Evolutionary conservation across 2,113 vertebrate genomes (phyloP), one percentile per base, ranked within the genome.

Genomic region (Epinephelus moara): DNA sequence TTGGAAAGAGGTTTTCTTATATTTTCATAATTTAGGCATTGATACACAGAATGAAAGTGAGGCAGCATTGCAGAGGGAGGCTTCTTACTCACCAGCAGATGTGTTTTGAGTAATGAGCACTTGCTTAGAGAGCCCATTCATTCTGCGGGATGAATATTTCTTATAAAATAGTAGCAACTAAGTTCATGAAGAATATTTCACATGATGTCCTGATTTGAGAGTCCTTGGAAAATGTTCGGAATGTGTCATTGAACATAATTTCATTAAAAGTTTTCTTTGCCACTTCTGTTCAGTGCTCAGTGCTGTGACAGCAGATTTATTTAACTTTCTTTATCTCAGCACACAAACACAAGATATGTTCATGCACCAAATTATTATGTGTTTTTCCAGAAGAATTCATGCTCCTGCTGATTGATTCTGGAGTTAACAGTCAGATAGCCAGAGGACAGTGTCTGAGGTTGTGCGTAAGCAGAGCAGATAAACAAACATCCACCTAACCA

Each of bases 41-140:
- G 27, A 66, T 75, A 53, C 52, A 27, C 55, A 55, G 55, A 74
- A 60, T 61, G 56, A 82, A 89, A 85, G 75, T 89, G 47, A 86
- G 72, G 78, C 40, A 74, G 67, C 25, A 14, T 64, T 75, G 73
- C 74, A 69, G 57, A 71, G 76, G 30, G 76, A 62, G 40, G 27
- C 8, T 68, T 55, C 69, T 75, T 73, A 59, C 72, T 57, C 75
- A 42, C 62, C 60, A 79, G 78, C 80, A 88, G 88, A 85, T 92
- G 88, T 90, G 82, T 85, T 88, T 57, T 66, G 82, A 88, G 87
- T 85, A 85, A 91, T 85, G 84, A 89, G 72, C 27, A 88, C 86
- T 79, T 71, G 79, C 67, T 75, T 68, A 50, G 85, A 83, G 88
- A 85, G 91, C 69, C 55, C 81, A 85, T 91, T 92, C 75, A 88